phyloP scores from a whole-genome alignment of 2,113 vertebrate genomes.

The Scortum barcoo region DNA sequence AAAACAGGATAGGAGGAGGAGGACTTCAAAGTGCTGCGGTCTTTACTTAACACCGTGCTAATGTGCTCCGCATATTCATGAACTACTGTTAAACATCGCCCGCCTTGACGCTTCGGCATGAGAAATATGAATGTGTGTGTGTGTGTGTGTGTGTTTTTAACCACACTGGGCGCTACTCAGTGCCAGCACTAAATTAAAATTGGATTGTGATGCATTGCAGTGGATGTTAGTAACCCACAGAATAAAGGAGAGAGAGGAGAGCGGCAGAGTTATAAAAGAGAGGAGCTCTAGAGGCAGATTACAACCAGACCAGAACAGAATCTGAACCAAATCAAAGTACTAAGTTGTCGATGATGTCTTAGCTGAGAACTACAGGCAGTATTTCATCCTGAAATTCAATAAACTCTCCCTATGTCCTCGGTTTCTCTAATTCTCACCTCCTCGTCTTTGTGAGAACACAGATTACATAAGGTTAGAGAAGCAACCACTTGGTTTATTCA shows the following conservation, averaged over 20 bases:
- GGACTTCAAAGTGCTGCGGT: conserved; percentile 78
- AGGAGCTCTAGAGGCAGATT: conserved; percentile 56
- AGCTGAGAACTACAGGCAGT: conserved; percentile 15
- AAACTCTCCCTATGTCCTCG: conserved; percentile 1
- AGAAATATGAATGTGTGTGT: conserved; percentile 43
- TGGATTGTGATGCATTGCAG: conserved; percentile 85
- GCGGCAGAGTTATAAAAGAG: conserved; percentile 46
- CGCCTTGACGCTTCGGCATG: conserved; percentile 52
- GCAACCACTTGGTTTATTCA: conserved; percentile 27
- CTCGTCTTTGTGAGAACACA: conserved; percentile 11
- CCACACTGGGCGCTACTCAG: conserved; percentile 64
- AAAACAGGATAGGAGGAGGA: conserved; percentile 50
- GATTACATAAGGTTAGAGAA: conserved; percentile 38
- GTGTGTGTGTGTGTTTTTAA: conserved; percentile 55
- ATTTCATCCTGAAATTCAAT: conserved; percentile 41
- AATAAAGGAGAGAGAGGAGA: conserved; percentile 57
- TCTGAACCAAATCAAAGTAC: conserved; percentile 52
- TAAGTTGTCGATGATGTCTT: conserved; percentile 40
- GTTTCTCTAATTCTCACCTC: not conserved
- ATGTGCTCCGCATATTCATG: conserved; percentile 81
- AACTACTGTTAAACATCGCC: conserved; percentile 68
- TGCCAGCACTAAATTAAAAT: conserved; percentile 82
- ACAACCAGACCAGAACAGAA: conserved; percentile 52
- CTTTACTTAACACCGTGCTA: conserved; percentile 73
- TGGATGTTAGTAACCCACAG: conserved; percentile 72